A percentile compares a stretch with the other conserved stretches of the same genome.
Conservation (phyloP, 2,113 vertebrate genomes). For the Platanista minor region DNA sequence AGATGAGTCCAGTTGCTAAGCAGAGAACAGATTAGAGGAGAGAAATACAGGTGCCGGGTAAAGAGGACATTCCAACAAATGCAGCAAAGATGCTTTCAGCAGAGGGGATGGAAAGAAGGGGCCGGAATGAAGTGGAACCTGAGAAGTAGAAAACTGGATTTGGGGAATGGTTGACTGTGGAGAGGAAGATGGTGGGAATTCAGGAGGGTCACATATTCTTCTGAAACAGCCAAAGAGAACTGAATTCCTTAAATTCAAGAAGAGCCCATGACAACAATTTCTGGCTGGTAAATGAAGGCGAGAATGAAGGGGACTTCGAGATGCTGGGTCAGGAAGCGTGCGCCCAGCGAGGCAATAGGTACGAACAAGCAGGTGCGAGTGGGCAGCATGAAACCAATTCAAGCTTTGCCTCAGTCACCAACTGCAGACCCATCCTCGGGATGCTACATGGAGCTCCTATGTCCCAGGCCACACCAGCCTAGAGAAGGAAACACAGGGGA, state of each 20-base stretch:
- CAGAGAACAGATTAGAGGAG: not conserved
- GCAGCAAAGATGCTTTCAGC: not conserved
- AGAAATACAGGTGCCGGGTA: accelerated
- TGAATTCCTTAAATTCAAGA: not conserved
- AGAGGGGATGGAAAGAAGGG: too few relatives aligned
- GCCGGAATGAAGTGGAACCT: not conserved
- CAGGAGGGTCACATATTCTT: not conserved
- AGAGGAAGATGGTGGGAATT: not conserved
- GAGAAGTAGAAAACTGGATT: too few relatives aligned
- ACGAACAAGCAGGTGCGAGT: accelerated
- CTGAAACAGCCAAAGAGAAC: not conserved
- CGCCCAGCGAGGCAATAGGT: accelerated
- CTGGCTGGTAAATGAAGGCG: too few relatives aligned
- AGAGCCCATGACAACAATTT: too few relatives aligned
- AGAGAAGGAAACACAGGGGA: not conserved
- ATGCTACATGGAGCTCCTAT: accelerated
- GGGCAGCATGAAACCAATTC: too few relatives aligned
- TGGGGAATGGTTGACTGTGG: accelerated
- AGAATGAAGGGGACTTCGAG: not conserved
- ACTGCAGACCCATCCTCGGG: not conserved
- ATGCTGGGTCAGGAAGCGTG: not conserved
- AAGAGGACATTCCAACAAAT: too few relatives aligned
- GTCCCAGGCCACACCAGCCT: too few relatives aligned
- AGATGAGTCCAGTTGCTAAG: too few relatives aligned
- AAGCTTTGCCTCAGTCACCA: not conserved